Evolutionary conservation across 2,113 vertebrate species (phyloP), one percentile per base, ranked within the genome.

Genomic region (Pao palembangensis): DNA sequence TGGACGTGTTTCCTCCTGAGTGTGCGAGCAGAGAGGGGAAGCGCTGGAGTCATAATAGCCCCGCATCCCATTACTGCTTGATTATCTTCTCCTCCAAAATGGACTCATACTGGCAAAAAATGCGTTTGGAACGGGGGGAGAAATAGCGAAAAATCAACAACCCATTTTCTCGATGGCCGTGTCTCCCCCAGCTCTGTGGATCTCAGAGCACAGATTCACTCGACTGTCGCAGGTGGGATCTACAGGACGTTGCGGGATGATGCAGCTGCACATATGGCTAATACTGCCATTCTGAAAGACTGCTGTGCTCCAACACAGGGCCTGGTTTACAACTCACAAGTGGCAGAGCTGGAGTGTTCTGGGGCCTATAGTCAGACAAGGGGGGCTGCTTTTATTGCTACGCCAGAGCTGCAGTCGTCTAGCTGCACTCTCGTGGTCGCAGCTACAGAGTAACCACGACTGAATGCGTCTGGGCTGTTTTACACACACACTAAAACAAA

Each of bases 301-400:
- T 58, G 69, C 72, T 71, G 78, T 83, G n/a, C n/a, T n/a, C n/a
- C 85, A 86, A 78, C 62, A 68, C 41, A 20, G 56, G 34, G 10
- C 8, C 34, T 38, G 34, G 58, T 67, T 71, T 66, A 55, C 65
- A 62, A 38, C 52, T 55, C 65, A 51, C 51, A 28, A 50, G 66
- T 68, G 66, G 69, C 42, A 18, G 54, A 71, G 60, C 51, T 52
- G 55, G 19, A 34, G 54, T 58, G 61, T 65, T 65, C 64, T 71
- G 8, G 44, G 38, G n/a, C 31, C 11, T 58, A 34, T 51, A 66
- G 65, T 55, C 50, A 58, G 20, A 38, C 34, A 44, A 46, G 44
- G 66, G 47, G 18, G 51, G 51, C 56, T 49, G 48, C 61, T 69
- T 58, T 64, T 65, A 73, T 78, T 79, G 52, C 15, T 51, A 41